phyloP scores from a whole-genome alignment of 2,888 invertebrate species.

The Crematogaster levior region DNA sequence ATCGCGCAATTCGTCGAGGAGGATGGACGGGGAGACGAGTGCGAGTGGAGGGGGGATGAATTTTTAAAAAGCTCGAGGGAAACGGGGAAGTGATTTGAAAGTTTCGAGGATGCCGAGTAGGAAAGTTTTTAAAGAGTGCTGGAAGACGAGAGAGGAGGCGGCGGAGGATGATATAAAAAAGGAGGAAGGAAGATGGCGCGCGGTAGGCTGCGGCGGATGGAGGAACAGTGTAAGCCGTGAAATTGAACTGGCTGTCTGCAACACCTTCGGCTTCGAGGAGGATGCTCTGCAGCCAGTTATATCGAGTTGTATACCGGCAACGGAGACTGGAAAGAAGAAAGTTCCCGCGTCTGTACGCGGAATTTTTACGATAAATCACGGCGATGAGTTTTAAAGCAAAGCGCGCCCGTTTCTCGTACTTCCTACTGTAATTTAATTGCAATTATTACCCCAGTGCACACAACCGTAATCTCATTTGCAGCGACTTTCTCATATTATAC shows the following conservation, averaged over 20 bases:
- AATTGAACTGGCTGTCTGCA: conserved; percentile 67
- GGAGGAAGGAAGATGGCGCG: conserved; percentile 10
- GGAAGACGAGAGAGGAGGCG: conserved; percentile 27
- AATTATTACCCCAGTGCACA: conserved; percentile 17
- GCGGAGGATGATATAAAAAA: conserved; percentile 2
- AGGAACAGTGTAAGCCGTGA: conserved; percentile 61
- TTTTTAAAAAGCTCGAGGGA: conserved; percentile 74
- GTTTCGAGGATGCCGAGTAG: conserved; percentile 72
- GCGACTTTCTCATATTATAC: not conserved
- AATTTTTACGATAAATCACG: conserved; percentile 66
- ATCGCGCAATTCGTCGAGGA: conserved; percentile 51
- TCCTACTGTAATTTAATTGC: conserved; percentile 34
- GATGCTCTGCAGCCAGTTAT: conserved; percentile 51
- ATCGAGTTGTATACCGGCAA: conserved; percentile 54
- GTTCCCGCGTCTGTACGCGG: conserved; percentile 39
- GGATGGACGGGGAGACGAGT: conserved; percentile 3
- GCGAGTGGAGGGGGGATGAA: conserved; percentile 62
- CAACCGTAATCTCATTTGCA: conserved; percentile 13
- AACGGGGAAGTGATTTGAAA: conserved; percentile 70
- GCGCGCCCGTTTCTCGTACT: not conserved
- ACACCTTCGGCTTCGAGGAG: conserved; percentile 54
- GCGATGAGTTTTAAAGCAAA: conserved; percentile 60
- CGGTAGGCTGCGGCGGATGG: conserved; percentile 55
- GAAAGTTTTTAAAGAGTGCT: conserved; percentile 71
- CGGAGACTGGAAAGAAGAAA: conserved; percentile 52